Evolutionary conservation across 2,113 vertebrate genomes (phyloP).

Genomic region (Cyprinodon brontotheroides): DNA sequence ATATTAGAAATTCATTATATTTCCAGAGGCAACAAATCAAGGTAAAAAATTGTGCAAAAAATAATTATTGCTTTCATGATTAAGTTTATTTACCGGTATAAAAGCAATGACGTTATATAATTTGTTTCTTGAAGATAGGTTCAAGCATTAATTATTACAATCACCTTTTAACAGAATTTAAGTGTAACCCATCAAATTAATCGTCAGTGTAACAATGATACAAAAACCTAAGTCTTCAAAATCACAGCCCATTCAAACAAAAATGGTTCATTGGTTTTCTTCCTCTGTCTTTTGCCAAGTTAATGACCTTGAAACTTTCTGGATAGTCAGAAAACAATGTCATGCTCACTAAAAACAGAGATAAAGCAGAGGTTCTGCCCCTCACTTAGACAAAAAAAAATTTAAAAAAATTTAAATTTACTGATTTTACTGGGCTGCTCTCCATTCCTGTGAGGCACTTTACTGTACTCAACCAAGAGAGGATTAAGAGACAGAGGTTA

Average conservation of each 20-base stretch:
- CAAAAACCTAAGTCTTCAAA: background rate
- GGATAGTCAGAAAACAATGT: background rate
- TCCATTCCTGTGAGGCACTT: background rate
- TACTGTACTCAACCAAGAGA: background rate
- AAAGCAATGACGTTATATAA: background rate
- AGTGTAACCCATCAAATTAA: background rate
- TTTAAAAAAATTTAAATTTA: background rate
- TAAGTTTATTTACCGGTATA: background rate
- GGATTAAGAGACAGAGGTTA: conserved; percentile 6
- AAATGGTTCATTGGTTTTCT: conserved; percentile 1
- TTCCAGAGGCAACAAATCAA: too few relatives aligned
- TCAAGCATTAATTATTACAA: background rate
- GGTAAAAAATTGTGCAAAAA: too few relatives aligned
- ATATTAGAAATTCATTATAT: background rate
- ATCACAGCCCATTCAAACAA: background rate
- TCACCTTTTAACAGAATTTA: background rate
- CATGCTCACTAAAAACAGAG: conserved; percentile 18
- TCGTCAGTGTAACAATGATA: background rate
- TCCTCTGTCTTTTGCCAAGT: background rate
- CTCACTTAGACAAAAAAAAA: conserved; percentile 12
- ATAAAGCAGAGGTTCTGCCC: conserved; percentile 22
- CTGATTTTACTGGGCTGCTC: background rate
- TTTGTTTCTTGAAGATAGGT: background rate
- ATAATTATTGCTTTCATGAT: too few relatives aligned
- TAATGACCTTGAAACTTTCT: conserved; percentile 10